Percentiles rank a stretch among this genome's conserved stretches.
phyloP scores from a whole-genome alignment of 1,140 invertebrate genomes.

The Drosophila varians region DNA sequence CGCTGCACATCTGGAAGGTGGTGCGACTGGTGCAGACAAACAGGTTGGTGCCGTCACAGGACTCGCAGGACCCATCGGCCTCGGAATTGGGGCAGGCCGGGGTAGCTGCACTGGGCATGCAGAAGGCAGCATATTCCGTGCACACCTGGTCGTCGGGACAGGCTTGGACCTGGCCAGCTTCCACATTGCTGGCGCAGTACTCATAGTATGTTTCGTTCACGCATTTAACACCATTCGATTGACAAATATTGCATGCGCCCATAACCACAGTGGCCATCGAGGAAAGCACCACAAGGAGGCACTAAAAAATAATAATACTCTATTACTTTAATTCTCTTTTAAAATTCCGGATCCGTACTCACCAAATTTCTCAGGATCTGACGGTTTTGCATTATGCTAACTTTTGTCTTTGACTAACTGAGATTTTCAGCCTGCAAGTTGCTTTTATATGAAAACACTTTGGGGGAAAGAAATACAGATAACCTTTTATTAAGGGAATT shows the following conservation, averaged over 20 bases:
- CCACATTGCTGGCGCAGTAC: conserved; percentile 30
- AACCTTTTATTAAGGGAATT: conserved; percentile 39
- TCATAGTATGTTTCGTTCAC: conserved; percentile 53
- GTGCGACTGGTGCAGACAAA: conserved; percentile 70
- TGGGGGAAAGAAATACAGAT: conserved; percentile 16
- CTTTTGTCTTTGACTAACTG: conserved; percentile 42
- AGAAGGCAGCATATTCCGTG: conserved; percentile 24
- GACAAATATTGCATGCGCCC: conserved; percentile 31
- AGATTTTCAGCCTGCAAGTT: background rate
- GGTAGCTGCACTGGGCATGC: conserved; percentile 1
- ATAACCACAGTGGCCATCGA: conserved; percentile 10
- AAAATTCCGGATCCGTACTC: background rate
- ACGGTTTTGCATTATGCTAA: conserved; percentile 40
- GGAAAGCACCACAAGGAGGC: conserved; percentile 17
- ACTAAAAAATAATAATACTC: conserved; percentile 9
- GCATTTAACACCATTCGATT: conserved; percentile 41
- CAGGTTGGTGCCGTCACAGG: conserved; percentile 26
- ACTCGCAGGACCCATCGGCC: conserved; percentile 27
- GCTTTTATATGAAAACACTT: conserved; percentile 52
- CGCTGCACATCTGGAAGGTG: conserved; percentile 58
- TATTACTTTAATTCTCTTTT: background rate
- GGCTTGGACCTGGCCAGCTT: background rate
- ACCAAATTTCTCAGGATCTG: conserved; percentile 46
- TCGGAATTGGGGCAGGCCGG: background rate
- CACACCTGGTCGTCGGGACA: conserved; percentile 48